phyloP scores from a whole-genome alignment of 2,113 vertebrate genomes.

The Zootoca vivipara region DNA sequence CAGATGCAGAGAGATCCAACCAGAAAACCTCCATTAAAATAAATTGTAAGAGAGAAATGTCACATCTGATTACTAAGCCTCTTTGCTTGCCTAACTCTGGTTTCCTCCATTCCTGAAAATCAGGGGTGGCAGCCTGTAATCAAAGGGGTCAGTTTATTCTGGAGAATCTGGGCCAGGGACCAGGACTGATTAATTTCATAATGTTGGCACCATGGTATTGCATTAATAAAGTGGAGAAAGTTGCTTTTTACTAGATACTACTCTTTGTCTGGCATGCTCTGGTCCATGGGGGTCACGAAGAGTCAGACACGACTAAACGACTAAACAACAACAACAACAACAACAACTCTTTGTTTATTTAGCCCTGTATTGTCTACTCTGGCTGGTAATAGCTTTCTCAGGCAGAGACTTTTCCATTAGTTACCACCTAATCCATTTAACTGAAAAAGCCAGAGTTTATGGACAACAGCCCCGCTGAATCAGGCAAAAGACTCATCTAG shows the following conservation, averaged over 20 bases:
- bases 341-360: background rate
- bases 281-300: too few species aligned
- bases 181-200: background rate
- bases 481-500: too few species aligned
- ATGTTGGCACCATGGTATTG: background rate
- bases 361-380: background rate
- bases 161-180: background rate
- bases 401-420: too few species aligned
- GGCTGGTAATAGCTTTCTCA: background rate
- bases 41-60: background rate
- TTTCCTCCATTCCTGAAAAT: background rate
- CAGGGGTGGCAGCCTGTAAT: background rate
- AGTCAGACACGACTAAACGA: too few species aligned
- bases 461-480: too few species aligned
- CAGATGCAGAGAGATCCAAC: background rate
- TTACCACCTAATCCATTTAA: too few species aligned
- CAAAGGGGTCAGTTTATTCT: background rate
- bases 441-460: background rate
- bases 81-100: background rate
- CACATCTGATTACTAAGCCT: background rate
- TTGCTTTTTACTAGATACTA: background rate
- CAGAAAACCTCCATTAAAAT: background rate
- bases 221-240: background rate
- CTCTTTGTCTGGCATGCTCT: too few species aligned
- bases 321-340: too few species aligned